A percentile compares a stretch with the other conserved stretches of the same genome.
These are phyloP conservation scores for Agrilus biguttatus DNA, from an alignment of 2,888 invertebrate species.

Conservation along the genomic window DNA sequence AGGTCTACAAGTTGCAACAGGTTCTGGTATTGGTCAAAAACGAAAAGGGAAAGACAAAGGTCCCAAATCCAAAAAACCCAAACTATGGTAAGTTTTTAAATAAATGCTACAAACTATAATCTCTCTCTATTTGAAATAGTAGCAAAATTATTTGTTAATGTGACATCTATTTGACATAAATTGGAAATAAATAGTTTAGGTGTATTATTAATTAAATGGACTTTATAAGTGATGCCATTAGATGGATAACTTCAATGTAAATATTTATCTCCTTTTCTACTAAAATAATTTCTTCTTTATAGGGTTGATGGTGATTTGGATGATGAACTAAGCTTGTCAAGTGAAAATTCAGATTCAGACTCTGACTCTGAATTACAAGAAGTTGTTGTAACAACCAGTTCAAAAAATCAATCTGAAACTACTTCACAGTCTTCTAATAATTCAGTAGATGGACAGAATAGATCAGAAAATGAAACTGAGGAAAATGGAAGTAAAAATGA, in stretches of 20 bases:
- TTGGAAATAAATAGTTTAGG: not conserved
- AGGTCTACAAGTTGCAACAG: conserved; percentile 53
- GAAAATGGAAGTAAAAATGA: too few species aligned
- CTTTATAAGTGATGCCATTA: not conserved
- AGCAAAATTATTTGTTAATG: not conserved
- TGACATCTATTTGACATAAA: too few species aligned
- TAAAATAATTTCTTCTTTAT: conserved; percentile 5
- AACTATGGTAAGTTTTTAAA: conserved; percentile 22
- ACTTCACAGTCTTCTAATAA: too few species aligned
- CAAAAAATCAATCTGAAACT: too few species aligned
- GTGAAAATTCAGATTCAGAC: conserved; percentile 6
- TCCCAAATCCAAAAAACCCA: conserved; percentile 22
- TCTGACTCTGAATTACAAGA: not conserved
- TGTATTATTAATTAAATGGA: not conserved
- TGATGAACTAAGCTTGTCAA: conserved; percentile 13
- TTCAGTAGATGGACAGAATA: too few species aligned
- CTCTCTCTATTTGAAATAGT: conserved; percentile 31
- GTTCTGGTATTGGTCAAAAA: conserved; percentile 8
- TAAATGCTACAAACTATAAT: conserved; percentile 8
- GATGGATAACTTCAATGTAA: too few species aligned
- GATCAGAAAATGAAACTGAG: too few species aligned
- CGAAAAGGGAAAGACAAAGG: conserved; percentile 8
- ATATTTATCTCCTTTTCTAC: not conserved
- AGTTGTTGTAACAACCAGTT: too few species aligned
- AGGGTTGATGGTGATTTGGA: conserved; percentile 21